A percentile compares a stretch with the other conserved stretches of the same genome.
phyloP scores from a whole-genome alignment of 2,888 invertebrate genomes.

The Sarcophaga rosellei region DNA sequence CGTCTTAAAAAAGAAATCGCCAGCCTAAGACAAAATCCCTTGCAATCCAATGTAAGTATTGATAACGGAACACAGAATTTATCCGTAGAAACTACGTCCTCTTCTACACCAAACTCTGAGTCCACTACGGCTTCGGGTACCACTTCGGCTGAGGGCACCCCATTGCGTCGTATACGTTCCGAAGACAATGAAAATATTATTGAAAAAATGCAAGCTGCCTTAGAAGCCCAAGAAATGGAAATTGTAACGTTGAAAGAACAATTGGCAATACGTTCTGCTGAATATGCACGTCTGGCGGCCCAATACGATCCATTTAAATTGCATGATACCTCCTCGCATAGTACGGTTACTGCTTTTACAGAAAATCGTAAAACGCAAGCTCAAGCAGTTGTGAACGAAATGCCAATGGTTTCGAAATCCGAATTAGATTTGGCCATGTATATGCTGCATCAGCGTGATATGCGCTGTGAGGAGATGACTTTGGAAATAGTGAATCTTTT shows the following conservation, averaged over 20 bases:
- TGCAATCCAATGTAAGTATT: constrained; percentile 26
- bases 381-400: constrained; percentile 56
- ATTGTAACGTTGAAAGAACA: constrained; percentile 88
- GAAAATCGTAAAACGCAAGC: constrained; percentile 40
- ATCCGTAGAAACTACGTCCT: constrained; percentile 69
- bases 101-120: constrained; percentile 68
- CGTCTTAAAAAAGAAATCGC: constrained; percentile 83
- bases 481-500: constrained; percentile 90
- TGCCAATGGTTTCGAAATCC: constrained; percentile 81
- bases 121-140: constrained; percentile 67
- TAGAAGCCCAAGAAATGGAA: constrained; percentile 88
- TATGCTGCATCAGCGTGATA: constrained; percentile 93
- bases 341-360: constrained; percentile 63
- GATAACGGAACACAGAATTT: constrained; percentile 46
- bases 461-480: constrained; percentile 92
- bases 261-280: constrained; percentile 84
- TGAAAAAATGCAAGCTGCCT: constrained; percentile 82
- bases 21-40: constrained; percentile 79
- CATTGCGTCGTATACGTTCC: constrained; percentile 69
- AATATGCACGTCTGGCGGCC: constrained; percentile 83
- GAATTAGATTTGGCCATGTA: constrained; percentile 91
- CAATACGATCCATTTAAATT: constrained; percentile 80
- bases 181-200: constrained; percentile 76
- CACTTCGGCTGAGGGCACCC: constrained; percentile 69
- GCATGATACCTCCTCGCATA: constrained; percentile 75